These are phyloP conservation scores for Deilephila porcellus DNA, from an alignment of 2,888 invertebrate species.

Conservation along the genomic window DNA sequence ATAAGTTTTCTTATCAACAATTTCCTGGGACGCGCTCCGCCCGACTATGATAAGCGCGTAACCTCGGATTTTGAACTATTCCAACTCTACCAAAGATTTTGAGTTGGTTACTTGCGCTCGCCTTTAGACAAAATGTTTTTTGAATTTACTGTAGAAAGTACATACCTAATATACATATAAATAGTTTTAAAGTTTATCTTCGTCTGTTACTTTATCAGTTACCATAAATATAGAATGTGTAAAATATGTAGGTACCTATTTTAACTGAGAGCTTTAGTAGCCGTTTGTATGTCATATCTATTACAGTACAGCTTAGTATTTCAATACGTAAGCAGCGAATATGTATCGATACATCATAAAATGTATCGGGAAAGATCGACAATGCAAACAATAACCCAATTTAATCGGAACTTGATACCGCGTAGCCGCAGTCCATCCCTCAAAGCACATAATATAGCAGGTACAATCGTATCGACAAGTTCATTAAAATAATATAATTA, in stretches of 20 bases:
- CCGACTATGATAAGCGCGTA: background rate
- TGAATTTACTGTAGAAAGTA: no score
- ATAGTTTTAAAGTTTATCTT: no score
- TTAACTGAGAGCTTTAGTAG: no score
- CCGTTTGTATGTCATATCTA: no score
- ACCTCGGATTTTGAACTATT: conserved; percentile 1
- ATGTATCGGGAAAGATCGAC: conserved; percentile 19
- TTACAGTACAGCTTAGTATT: background rate
- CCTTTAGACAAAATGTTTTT: background rate
- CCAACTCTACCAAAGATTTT: conserved; percentile 13
- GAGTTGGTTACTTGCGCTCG: conserved; percentile 1
- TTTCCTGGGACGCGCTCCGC: background rate
- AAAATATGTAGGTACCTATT: no score
- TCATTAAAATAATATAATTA: background rate
- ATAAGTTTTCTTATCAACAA: conserved; percentile 17
- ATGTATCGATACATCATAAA: background rate
- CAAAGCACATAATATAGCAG: background rate
- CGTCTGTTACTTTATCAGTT: no score
- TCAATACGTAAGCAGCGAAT: background rate
- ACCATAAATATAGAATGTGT: no score
- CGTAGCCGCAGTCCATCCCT: conserved; percentile 8
- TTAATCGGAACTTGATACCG: conserved; percentile 16
- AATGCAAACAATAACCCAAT: conserved; percentile 17
- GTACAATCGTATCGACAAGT: conserved; percentile 5
- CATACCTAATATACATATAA: no score